A percentile compares a stretch with the other conserved stretches of the same genome.
Conservation (phyloP, 2,888 invertebrate species). For the Oscheius sp. region DNA sequence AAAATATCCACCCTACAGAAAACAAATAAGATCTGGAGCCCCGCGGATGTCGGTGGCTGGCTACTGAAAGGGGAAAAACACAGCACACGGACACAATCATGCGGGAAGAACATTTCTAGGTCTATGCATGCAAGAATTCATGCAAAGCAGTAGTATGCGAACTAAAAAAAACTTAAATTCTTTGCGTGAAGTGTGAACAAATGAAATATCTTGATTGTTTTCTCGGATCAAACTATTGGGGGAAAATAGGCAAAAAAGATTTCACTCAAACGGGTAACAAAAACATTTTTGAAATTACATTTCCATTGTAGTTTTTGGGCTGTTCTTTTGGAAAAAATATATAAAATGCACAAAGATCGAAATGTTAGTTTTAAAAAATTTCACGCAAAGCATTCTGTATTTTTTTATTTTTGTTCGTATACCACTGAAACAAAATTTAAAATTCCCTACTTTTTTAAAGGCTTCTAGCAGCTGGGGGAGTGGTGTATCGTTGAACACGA, state of each 20-base stretch:
- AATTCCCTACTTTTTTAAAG: conserved; percentile 87
- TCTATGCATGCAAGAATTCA: too few species aligned
- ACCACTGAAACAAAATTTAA: too few species aligned
- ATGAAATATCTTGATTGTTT: too few species aligned
- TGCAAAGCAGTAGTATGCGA: too few species aligned
- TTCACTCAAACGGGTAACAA: too few species aligned
- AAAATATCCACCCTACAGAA: conserved; percentile 2
- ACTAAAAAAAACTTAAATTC: too few species aligned
- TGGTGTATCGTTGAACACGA: conserved; percentile 94
- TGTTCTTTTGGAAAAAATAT: background rate
- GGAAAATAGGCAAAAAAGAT: too few species aligned
- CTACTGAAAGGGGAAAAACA: background rate
- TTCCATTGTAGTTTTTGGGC: background rate
- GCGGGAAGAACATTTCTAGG: background rate
- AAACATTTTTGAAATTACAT: background rate
- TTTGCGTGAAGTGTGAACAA: too few species aligned
- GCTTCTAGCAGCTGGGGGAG: conserved; percentile 93
- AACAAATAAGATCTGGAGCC: background rate
- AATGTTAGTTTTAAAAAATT: background rate
- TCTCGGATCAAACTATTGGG: too few species aligned
- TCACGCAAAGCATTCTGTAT: too few species aligned
- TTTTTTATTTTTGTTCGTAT: too few species aligned
- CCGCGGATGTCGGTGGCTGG: conserved; percentile 15
- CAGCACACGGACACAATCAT: conserved; percentile 18
- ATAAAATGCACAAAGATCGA: background rate